phyloP scores from a whole-genome alignment of 2,113 vertebrate species.

The Nicator chloris region DNA sequence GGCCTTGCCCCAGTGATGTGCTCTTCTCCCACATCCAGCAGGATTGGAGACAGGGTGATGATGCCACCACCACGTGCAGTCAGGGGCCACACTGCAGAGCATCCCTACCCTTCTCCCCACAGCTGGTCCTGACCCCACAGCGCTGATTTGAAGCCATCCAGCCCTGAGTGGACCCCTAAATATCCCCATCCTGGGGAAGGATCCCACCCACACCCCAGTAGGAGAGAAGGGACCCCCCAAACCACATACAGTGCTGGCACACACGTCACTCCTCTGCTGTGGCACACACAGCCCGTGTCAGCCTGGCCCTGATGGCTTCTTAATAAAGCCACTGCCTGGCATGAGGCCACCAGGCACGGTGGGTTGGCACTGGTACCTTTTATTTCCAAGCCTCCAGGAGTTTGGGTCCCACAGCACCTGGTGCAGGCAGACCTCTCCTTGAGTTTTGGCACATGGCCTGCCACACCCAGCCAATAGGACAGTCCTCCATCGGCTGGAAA shows the following conservation, averaged over 20 bases:
- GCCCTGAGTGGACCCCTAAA: neutral
- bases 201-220: neutral
- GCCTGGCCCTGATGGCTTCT: neutral
- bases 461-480: rapidly evolving
- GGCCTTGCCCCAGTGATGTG: neutral
- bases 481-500: neutral
- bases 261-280: neutral
- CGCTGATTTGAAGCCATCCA: neutral
- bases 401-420: rapidly evolving
- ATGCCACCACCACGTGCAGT: rapidly evolving
- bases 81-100: neutral
- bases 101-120: neutral
- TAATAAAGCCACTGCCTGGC: neutral
- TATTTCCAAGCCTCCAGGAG: neutral
- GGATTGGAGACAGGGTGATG: neutral
- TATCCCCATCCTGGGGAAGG: neutral
- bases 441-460: rapidly evolving
- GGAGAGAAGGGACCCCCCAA: neutral
- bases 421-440: rapidly evolving
- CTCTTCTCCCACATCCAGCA: neutral
- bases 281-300: neutral
- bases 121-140: neutral
- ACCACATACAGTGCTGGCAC: too few species aligned
- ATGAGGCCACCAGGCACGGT: neutral
- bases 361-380: neutral